Evolutionary conservation across 1,140 invertebrate species (phyloP), one percentile per base, ranked within the genome.

Genomic region (Sminthurides bifidus): DNA sequence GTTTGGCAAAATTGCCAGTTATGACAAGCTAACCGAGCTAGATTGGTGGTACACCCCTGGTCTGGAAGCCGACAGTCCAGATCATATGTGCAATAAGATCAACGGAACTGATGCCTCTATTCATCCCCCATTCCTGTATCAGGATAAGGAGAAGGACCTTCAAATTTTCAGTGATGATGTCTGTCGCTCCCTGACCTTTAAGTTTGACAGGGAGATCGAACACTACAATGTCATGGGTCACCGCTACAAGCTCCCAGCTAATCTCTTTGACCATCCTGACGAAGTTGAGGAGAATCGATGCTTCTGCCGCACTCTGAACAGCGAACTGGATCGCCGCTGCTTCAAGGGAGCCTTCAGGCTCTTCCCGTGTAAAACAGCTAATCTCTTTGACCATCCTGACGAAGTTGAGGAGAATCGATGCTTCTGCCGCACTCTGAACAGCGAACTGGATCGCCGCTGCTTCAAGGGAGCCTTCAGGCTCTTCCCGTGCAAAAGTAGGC

Each of bases 61-160:
- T 14, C 40, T 43, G 21, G 17, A 5, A 8, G 14, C 6, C 8
- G 21, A 5, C 17, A 43, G 40, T 21, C 12, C 5, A 15, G 72
- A 75, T 6, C 70, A 74, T 31, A 66, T 69, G 0, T 87, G 84
- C 66, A 84, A 87, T 66, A 68, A 75, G 2, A 83, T 75, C 61
- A 73, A 76, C 17, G 85, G 85, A 2, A 84, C 82, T 0, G 85
- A 88, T 66, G 79, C 81, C 0, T 84, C 83, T 0, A 78, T 87
- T 4, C 87, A 86, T 68, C 75, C 83, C 3, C 82, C 85, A 0
- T 79, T 78, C 58, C 68, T 82, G 19, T n/a, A n/a, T n/a, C 24
- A 26, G 24, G 76, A 73, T 70, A 60, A 60, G 29, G 37, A 60
- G n/a, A 35, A 45, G 21, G 23, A 46, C n/a, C 12, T 62, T 15